Conservation (phyloP, 1,140 invertebrate species). For the Eupristina koningsbergeri region DNA sequence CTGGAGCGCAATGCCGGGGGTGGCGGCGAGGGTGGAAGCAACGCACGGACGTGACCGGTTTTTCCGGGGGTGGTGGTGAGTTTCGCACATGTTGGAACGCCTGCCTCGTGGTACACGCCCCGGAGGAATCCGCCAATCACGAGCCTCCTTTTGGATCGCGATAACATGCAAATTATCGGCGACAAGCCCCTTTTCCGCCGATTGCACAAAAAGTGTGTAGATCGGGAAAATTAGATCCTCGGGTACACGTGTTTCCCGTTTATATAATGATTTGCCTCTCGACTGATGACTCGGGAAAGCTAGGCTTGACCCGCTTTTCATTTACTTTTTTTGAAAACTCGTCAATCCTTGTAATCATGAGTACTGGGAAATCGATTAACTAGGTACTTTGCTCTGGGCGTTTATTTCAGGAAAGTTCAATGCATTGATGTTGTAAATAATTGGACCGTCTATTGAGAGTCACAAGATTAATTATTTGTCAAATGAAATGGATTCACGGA, state of each 20-base stretch:
- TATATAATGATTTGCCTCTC: background rate
- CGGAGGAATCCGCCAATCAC: background rate
- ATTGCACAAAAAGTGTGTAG: constrained; percentile 6
- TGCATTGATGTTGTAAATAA: background rate
- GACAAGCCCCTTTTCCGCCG: constrained; percentile 17
- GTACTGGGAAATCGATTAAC: too few relatives aligned
- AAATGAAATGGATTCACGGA: background rate
- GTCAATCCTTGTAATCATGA: background rate
- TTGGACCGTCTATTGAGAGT: background rate
- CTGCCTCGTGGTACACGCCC: background rate
- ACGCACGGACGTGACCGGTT: background rate
- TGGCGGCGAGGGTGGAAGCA: background rate
- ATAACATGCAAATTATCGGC: background rate
- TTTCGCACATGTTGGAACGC: background rate
- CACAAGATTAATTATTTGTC: background rate
- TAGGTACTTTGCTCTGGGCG: too few relatives aligned
- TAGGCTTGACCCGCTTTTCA: background rate
- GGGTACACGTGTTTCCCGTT: background rate
- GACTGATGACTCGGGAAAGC: too few relatives aligned
- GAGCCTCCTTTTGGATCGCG: background rate
- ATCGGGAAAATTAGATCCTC: too few relatives aligned
- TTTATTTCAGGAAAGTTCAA: background rate
- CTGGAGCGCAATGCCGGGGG: background rate
- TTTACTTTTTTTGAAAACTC: background rate
- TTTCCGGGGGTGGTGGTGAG: too few relatives aligned